phyloP scores from a whole-genome alignment of 2,888 invertebrate genomes.

The Eupithecia pulchellata region DNA sequence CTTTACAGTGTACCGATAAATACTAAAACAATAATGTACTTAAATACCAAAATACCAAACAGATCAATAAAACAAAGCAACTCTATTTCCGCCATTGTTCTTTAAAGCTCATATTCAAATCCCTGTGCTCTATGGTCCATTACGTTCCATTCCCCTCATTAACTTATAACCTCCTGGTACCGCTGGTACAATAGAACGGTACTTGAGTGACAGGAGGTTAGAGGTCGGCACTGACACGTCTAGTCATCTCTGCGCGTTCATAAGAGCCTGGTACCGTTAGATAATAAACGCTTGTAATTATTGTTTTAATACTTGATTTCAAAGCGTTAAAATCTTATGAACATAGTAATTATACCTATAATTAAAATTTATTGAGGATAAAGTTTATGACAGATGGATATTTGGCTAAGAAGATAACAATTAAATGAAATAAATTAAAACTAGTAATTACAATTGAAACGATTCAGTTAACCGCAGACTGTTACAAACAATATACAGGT shows the following conservation, averaged over 20 bases:
- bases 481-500: too few species aligned
- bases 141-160: constrained; percentile 45
- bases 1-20: too few species aligned
- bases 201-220: constrained; percentile 60
- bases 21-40: too few species aligned
- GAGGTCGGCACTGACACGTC: constrained; percentile 50
- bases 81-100: constrained; percentile 5
- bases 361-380: constrained; percentile 1
- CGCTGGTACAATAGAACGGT: constrained; percentile 52
- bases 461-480: too few species aligned
- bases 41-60: too few species aligned
- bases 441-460: too few species aligned
- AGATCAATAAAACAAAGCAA: constrained; percentile 1
- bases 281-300: constrained; percentile 62
- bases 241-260: constrained; percentile 38
- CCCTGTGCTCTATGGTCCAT: constrained; percentile 21
- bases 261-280: constrained; percentile 65
- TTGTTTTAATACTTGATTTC: constrained; percentile 37
- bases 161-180: constrained; percentile 56
- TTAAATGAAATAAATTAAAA: too few species aligned
- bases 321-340: constrained; percentile 14
- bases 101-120: constrained; percentile 4
- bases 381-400: neutral
- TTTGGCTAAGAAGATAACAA: too few species aligned
- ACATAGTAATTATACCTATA: constrained; percentile 13